These are phyloP conservation scores for Pungitius pungitius DNA, from an alignment of 2,113 vertebrate genomes.

Conservation along the genomic window DNA sequence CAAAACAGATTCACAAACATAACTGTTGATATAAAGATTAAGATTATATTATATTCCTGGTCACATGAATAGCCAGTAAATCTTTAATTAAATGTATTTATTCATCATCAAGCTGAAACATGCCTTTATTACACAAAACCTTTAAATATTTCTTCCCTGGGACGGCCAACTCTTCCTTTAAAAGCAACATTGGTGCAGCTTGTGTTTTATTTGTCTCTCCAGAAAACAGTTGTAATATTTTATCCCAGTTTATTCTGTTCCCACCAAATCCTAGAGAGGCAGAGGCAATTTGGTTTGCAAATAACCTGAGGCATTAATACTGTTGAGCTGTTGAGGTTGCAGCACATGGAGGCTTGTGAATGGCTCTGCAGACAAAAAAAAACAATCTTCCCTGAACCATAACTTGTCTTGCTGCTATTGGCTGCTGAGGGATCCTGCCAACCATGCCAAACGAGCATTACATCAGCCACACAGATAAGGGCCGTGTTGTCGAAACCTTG, in stretches of 20 bases:
- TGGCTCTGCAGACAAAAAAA: conserved; percentile 57
- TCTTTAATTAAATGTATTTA: background rate
- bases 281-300: conserved; percentile 74
- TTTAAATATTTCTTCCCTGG: background rate
- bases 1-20: background rate
- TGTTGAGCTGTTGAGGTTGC: conserved; percentile 57
- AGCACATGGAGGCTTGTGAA: conserved; percentile 67
- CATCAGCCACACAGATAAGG: conserved; percentile 52
- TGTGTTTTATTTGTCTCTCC: background rate
- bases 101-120: background rate
- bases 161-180: background rate
- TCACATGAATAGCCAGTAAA: background rate
- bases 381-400: conserved; percentile 50
- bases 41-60: background rate
- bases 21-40: background rate
- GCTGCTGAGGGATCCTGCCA: conserved; percentile 51
- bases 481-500: conserved; percentile 46
- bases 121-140: background rate
- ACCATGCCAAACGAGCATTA: conserved; percentile 48
- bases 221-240: conserved; percentile 11
- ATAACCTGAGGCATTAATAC: conserved; percentile 51
- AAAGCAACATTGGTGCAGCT: background rate
- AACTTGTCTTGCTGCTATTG: conserved; percentile 77
- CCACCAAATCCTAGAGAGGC: conserved; percentile 16
- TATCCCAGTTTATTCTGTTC: conserved; percentile 39